Conservation (phyloP, 2,888 invertebrate species). For the Leucoptera coffeella region DNA sequence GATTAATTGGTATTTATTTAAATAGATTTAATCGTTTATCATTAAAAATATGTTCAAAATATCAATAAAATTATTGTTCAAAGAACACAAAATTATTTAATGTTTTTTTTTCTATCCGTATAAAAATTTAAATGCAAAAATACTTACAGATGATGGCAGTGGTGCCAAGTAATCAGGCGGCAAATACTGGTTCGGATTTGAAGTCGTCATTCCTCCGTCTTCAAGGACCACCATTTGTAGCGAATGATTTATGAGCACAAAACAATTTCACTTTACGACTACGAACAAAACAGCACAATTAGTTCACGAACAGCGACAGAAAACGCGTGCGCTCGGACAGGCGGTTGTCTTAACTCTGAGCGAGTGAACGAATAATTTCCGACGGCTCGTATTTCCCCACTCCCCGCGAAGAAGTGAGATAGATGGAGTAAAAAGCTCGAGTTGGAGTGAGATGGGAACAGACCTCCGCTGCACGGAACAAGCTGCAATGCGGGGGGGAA, state of each 20-base stretch:
- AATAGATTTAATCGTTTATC: too few relatives aligned
- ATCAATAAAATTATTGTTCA: too few relatives aligned
- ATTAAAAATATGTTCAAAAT: too few relatives aligned
- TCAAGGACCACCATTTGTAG: constrained; percentile 83
- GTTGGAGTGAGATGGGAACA: constrained; percentile 33
- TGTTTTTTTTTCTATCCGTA: constrained; percentile 1
- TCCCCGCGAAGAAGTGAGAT: constrained; percentile 16
- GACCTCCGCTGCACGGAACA: constrained; percentile 46
- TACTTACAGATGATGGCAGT: constrained; percentile 89
- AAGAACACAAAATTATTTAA: too few relatives aligned
- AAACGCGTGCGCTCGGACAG: constrained; percentile 24
- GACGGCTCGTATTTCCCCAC: constrained; percentile 23
- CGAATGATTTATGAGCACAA: constrained; percentile 23
- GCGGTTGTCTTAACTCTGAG: constrained; percentile 40
- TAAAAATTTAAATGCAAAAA: constrained; percentile 10
- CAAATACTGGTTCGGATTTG: constrained; percentile 88
- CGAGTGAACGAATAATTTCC: constrained; percentile 38
- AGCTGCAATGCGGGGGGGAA: constrained; percentile 51
- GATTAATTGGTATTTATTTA: too few relatives aligned
- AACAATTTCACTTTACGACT: constrained; percentile 34
- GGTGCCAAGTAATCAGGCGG: constrained; percentile 95
- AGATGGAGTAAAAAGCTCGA: constrained; percentile 19
- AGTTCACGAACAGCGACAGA: constrained; percentile 23
- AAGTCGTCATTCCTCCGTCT: constrained; percentile 83
- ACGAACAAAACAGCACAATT: constrained; percentile 29